phyloP scores from a whole-genome alignment of 2,888 invertebrate genomes.

The Rhamnusium bicolor region DNA sequence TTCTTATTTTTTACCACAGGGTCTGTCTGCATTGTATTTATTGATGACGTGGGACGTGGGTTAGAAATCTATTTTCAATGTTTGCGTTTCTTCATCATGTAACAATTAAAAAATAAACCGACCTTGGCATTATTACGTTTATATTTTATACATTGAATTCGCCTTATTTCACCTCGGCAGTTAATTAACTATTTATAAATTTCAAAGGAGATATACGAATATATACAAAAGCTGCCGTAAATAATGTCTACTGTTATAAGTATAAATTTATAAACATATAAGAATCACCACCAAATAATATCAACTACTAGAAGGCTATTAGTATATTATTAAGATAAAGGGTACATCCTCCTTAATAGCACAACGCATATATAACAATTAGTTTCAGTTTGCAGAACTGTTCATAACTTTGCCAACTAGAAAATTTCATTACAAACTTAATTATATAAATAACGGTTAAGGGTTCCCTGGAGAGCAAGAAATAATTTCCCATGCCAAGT shows the following conservation, averaged over 20 bases:
- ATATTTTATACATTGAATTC: neutral
- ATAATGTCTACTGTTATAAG: neutral
- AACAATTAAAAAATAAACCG: neutral
- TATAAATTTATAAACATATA: neutral
- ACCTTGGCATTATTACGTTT: neutral
- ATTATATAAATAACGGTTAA: constrained; percentile 31
- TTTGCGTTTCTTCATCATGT: too few species aligned
- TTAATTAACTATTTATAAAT: neutral
- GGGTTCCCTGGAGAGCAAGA: constrained; percentile 21
- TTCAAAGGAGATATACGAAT: neutral
- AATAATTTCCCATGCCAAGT: constrained; percentile 13
- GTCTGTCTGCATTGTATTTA: too few species aligned
- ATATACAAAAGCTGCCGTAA: neutral
- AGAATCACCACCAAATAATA: constrained; percentile 9
- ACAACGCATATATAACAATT: constrained; percentile 26
- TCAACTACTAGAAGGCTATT: neutral
- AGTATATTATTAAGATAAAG: constrained; percentile 20
- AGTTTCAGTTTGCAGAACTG: constrained; percentile 25
- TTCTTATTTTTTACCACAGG: too few species aligned
- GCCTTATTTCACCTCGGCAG: neutral
- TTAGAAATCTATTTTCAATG: too few species aligned
- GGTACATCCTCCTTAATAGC: constrained; percentile 6
- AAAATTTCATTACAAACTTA: constrained; percentile 32
- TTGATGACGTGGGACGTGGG: too few species aligned
- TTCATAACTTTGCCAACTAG: constrained; percentile 24